These are phyloP conservation scores for Mesorhabditis spiculigera DNA, from an alignment of 2,888 invertebrate species.

Conservation along the genomic window DNA sequence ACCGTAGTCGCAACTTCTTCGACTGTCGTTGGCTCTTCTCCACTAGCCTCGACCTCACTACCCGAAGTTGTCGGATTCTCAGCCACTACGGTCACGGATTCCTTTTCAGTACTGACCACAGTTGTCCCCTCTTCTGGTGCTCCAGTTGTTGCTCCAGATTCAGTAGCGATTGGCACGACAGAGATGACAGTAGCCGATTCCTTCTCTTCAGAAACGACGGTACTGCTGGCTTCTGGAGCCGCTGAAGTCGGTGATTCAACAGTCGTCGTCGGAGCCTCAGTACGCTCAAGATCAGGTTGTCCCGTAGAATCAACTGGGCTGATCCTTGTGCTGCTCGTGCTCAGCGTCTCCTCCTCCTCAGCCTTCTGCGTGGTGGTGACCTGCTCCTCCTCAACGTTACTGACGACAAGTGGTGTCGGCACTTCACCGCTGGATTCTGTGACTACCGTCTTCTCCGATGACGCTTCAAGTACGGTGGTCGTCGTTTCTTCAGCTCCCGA, in stretches of 20 bases:
- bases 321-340: neutral
- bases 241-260: neutral
- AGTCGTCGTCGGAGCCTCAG: too few species aligned
- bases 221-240: conserved; percentile 11
- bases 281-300: too few species aligned
- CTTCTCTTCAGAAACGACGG: conserved; percentile 21
- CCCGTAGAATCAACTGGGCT: neutral
- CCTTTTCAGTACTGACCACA: neutral
- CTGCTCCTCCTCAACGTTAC: neutral
- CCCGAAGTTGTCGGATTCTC: neutral
- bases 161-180: conserved; percentile 14
- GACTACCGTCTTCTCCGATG: neutral
- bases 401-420: neutral
- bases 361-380: neutral
- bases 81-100: neutral
- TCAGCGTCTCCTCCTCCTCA: neutral
- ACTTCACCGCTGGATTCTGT: conserved; percentile 4
- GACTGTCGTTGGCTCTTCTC: conserved; percentile 17
- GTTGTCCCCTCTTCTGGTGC: conserved; percentile 19
- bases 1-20: conserved; percentile 14
- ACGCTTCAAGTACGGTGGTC: conserved; percentile 9
- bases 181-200: conserved; percentile 9
- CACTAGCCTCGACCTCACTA: conserved; percentile 16
- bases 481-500: conserved; percentile 10
- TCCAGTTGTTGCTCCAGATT: conserved; percentile 12